A percentile compares a stretch with the other conserved stretches of the same genome.
These are phyloP conservation scores for Antechinus flavipes DNA, from an alignment of 2,113 vertebrate genomes.

Conservation along the genomic window DNA sequence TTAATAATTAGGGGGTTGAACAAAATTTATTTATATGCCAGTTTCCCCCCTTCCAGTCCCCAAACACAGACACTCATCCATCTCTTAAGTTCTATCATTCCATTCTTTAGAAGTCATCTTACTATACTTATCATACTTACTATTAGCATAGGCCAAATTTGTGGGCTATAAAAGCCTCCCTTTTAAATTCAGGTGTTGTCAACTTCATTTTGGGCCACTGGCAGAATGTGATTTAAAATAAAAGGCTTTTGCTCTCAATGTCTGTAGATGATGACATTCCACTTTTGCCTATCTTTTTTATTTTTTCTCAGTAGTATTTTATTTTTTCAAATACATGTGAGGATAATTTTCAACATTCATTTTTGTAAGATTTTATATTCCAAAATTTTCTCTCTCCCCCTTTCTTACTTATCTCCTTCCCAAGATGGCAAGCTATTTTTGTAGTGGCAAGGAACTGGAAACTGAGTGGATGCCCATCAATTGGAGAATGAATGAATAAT, in stretches of 20 bases:
- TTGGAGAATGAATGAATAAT: too few species aligned
- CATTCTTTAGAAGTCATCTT: not conserved
- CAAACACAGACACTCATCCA: not conserved
- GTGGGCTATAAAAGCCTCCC: fast-evolving
- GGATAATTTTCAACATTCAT: too few species aligned
- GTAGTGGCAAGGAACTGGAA: too few species aligned
- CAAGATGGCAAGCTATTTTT: too few species aligned
- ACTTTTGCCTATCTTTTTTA: slow-evolving; percentile 7
- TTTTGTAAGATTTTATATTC: too few species aligned
- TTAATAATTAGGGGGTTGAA: not conserved
- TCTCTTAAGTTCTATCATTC: not conserved
- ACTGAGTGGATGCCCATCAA: too few species aligned
- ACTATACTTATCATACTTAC: not conserved
- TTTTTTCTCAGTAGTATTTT: too few species aligned
- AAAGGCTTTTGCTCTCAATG: slow-evolving; percentile 49
- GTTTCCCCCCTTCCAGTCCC: too few species aligned
- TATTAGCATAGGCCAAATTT: too few species aligned
- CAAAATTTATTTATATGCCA: not conserved
- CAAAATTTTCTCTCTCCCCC: too few species aligned
- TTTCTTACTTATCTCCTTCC: too few species aligned
- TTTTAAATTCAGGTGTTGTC: not conserved
- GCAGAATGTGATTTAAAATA: not conserved
- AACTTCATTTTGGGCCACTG: not conserved
- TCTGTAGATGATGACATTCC: slow-evolving; percentile 46
- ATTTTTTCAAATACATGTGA: too few species aligned